Evolutionary conservation across 2,113 vertebrate genomes (phyloP), one percentile per base, ranked within the genome.

Genomic region (Saccopteryx bilineata): DNA sequence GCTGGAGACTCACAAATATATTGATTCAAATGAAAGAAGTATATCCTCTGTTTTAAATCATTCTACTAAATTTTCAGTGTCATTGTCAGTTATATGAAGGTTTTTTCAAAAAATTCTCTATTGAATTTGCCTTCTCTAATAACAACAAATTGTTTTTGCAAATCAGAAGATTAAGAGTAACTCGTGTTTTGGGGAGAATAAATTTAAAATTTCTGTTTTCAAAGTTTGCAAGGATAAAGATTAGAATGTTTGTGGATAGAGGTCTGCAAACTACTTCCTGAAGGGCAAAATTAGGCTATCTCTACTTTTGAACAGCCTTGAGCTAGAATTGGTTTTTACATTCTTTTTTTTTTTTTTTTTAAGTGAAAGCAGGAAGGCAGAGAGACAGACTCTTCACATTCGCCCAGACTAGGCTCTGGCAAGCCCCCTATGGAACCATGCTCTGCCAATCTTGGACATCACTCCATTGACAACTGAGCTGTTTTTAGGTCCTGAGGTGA

Each of bases 41-140:
- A 46, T 9, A n/a, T 88, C 39, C 88, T 46, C 3, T 93, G 5
- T 75, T 54, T 60, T 87, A 85, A 89, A 33, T 65, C 19, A 63
- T 83, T 65, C 15, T 80, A 72, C 24, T 72, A 28, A 74, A 18
- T 83, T 93, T 94, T 87, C n/a, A 72, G 26, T 74, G 75, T 56
- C 26, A 60, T 60, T 83, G 17, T 14, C 18, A 71, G 2, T 82
- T 92, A 52, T 21, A 12, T 76, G 71, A 92, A 66, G 17, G 2
- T 87, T 96, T 88, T 33, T 72, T 28, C 50, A 10, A 60, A 87
- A 87, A 63, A 76, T 63, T 60, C 26, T 92, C 52, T 95, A 39
- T 18, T 48, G 13, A 91, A 83, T 66, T 92, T 85, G 19, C 81
- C 15, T 87, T 83, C 28, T 76, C 19, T 87, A 76, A 79, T 86